phyloP scores from a whole-genome alignment of 2,888 invertebrate genomes.

The Scaptomyza tumidula region DNA sequence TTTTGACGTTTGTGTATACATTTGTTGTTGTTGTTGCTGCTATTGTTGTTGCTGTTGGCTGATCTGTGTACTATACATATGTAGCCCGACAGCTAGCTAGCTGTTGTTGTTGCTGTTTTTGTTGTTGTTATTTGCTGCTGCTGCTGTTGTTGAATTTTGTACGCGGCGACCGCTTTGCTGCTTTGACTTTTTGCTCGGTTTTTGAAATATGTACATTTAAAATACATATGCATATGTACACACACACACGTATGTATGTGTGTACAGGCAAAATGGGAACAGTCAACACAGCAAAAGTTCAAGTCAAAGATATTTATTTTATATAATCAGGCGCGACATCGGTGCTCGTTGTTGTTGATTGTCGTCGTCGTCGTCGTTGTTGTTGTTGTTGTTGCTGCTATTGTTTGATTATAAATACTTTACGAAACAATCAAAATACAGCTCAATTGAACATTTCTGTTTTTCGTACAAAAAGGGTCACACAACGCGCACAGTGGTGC shows the following conservation, averaged over 20 bases:
- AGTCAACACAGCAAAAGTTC: conserved; percentile 74
- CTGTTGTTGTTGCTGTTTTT: conserved; percentile 48
- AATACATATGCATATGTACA: conserved; percentile 5
- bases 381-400: conserved; percentile 35
- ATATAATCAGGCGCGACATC: conserved; percentile 68
- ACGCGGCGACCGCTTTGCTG: conserved; percentile 74
- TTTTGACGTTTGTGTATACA: conserved; percentile 76
- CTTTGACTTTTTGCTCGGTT: conserved; percentile 79
- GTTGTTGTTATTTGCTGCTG: conserved; percentile 49
- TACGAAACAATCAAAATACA: conserved; percentile 58
- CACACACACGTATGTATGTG: not conserved
- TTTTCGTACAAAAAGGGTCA: conserved; percentile 40
- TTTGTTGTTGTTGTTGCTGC: conserved; percentile 54
- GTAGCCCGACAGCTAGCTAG: conserved; percentile 45
- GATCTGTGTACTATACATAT: conserved; percentile 76
- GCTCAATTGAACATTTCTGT: conserved; percentile 11
- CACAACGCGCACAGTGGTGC: conserved; percentile 5
- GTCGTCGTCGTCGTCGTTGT: conserved; percentile 45
- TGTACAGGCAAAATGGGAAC: conserved; percentile 72
- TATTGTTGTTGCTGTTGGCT: conserved; percentile 56
- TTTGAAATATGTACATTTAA: conserved; percentile 58
- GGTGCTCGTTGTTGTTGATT: conserved; percentile 47
- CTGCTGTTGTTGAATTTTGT: conserved; percentile 77
- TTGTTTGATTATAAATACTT: conserved; percentile 65
- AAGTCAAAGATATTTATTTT: conserved; percentile 70